These are phyloP conservation scores for Phrynocephalus versicolor DNA, from an alignment of 2,113 vertebrate species.

Conservation along the genomic window DNA sequence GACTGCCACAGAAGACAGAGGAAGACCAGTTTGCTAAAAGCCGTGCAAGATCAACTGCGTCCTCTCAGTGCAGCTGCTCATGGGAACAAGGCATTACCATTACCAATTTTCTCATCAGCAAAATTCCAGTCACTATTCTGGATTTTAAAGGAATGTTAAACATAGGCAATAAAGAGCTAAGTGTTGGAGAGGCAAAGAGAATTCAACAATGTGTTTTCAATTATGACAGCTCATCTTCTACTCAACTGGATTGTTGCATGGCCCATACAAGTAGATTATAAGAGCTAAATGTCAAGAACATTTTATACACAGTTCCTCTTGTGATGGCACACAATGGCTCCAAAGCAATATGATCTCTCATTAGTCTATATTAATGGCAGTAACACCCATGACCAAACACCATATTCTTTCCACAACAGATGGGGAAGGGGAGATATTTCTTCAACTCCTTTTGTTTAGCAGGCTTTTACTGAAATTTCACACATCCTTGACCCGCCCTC, in stretches of 20 bases:
- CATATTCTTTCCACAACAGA: neutral
- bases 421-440: fast-evolving
- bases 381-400: neutral
- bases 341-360: neutral
- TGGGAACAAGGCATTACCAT: neutral
- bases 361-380: neutral
- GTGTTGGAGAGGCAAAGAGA: neutral
- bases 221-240: neutral
- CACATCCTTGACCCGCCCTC: neutral
- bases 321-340: neutral
- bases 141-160: slow-evolving; percentile 1
- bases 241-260: neutral
- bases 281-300: neutral
- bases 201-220: neutral
- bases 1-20: neutral
- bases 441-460: neutral
- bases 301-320: neutral
- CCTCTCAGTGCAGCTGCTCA: neutral
- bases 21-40: neutral
- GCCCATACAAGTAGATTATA: neutral
- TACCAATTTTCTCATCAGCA: neutral
- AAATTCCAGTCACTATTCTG: neutral
- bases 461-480: neutral
- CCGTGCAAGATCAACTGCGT: neutral
- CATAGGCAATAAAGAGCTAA: neutral